A percentile compares a stretch with the other conserved stretches of the same genome.
Evolutionary conservation across 1,140 invertebrate genomes (phyloP).

Genomic region (Caenorhabditis brenneri): DNA sequence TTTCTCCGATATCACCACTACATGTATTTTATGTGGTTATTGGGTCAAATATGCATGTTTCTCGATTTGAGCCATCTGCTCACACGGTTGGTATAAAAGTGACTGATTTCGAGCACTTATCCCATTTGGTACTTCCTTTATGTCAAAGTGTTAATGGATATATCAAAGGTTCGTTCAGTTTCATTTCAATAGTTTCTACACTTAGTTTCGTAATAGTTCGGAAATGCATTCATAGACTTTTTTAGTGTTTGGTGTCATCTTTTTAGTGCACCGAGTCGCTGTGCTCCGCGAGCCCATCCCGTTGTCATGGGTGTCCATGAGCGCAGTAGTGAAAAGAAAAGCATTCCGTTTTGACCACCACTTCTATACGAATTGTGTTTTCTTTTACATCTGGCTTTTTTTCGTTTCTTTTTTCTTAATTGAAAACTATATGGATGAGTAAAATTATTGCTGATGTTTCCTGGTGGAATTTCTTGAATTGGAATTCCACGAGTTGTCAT

Average conservation of each 20-base stretch:
- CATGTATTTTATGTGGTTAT: slow-evolving; percentile 27
- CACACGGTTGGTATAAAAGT: slow-evolving; percentile 27
- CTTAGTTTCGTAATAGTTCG: neutral
- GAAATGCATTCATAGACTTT: neutral
- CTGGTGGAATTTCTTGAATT: slow-evolving; percentile 39
- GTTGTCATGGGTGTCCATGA: slow-evolving; percentile 20
- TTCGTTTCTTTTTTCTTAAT: neutral
- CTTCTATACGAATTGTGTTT: slow-evolving; percentile 1
- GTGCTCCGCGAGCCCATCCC: neutral
- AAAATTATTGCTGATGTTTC: slow-evolving; percentile 38
- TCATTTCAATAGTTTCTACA: neutral
- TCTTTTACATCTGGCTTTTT: neutral
- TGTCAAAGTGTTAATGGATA: slow-evolving; percentile 25
- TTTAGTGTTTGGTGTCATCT: slow-evolving; percentile 18
- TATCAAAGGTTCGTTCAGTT: neutral
- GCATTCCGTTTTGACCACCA: slow-evolving; percentile 30
- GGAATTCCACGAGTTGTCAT: slow-evolving; percentile 37
- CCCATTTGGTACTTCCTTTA: slow-evolving; percentile 16
- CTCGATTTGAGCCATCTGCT: slow-evolving; percentile 25
- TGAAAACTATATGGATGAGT: slow-evolving; percentile 25
- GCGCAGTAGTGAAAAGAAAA: slow-evolving; percentile 22
- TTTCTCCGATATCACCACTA: slow-evolving; percentile 6
- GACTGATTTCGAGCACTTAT: slow-evolving; percentile 10
- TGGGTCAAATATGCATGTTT: slow-evolving; percentile 25
- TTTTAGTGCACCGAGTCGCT: neutral